Conservation (phyloP, 2,888 invertebrate species). For the Plutella xylostella region DNA sequence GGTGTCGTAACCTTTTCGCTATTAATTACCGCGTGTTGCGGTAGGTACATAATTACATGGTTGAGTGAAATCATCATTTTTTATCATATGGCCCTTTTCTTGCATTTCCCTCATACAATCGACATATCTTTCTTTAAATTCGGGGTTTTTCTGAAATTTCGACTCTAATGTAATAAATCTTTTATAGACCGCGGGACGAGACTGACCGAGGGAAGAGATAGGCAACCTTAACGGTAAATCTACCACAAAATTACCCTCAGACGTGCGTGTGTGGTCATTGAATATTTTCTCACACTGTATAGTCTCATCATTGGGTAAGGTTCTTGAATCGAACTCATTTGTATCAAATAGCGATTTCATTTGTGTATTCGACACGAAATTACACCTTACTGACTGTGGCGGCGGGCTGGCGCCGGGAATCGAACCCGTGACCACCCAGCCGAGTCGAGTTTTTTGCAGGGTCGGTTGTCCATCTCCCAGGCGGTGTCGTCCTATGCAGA, state of each 20-base stretch:
- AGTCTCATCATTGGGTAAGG: background rate
- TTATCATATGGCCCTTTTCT: constrained; percentile 7
- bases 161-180: background rate
- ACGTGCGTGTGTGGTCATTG: background rate
- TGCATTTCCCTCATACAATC: constrained; percentile 9
- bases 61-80: background rate
- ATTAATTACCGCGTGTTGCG: background rate
- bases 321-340: no score
- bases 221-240: background rate
- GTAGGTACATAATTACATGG: background rate
- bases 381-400: background rate
- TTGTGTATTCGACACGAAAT: no score
- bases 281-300: background rate
- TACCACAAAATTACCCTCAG: constrained; percentile 2
- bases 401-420: background rate
- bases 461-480: constrained; percentile 9
- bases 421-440: constrained; percentile 12
- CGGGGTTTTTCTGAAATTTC: background rate
- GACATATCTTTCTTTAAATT: constrained; percentile 5
- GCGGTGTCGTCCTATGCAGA: constrained; percentile 9
- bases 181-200: background rate
- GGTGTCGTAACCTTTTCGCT: constrained; percentile 10
- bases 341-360: no score
- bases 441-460: constrained; percentile 10
- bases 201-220: background rate